These are phyloP conservation scores for Macroglossus sobrinus DNA, from an alignment of 2,113 vertebrate species.

Conservation along the genomic window DNA sequence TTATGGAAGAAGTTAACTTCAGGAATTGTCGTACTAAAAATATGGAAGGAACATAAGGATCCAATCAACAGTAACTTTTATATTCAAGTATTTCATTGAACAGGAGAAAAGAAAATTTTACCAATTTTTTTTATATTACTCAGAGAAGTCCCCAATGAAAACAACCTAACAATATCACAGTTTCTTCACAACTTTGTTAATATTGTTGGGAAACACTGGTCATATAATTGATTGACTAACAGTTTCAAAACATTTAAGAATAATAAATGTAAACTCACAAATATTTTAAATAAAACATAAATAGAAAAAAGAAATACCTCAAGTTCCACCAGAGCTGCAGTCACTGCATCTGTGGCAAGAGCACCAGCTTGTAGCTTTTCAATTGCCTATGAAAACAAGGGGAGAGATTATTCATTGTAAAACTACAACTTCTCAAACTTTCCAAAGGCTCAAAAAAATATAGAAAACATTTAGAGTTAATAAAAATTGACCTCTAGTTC, in stretches of 20 bases:
- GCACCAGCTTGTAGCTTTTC: slow-evolving; percentile 96
- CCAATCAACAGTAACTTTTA: slow-evolving; percentile 28
- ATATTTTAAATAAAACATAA: slow-evolving; percentile 42
- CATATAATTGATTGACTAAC: slow-evolving; percentile 18
- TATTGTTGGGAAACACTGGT: neutral
- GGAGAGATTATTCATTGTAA: slow-evolving; percentile 41
- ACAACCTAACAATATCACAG: neutral
- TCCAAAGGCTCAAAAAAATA: neutral
- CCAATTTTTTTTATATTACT: slow-evolving; percentile 22
- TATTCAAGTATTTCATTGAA: slow-evolving; percentile 30
- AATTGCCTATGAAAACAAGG: slow-evolving; percentile 89
- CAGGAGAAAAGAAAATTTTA: neutral
- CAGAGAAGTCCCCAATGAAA: slow-evolving; percentile 33
- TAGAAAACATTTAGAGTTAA: neutral
- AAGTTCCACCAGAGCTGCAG: slow-evolving; percentile 96
- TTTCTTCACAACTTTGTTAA: slow-evolving; percentile 17
- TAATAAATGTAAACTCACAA: slow-evolving; percentile 20
- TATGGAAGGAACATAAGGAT: neutral
- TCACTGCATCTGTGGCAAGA: slow-evolving; percentile 95
- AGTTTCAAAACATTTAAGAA: slow-evolving; percentile 29
- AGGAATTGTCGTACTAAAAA: slow-evolving; percentile 45
- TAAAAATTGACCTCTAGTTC: neutral
- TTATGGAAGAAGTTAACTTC: neutral
- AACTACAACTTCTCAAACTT: slow-evolving; percentile 24
- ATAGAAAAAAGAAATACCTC: slow-evolving; percentile 86